phyloP scores from a whole-genome alignment of 2,113 vertebrate genomes.

The Plecturocebus donacophilus region DNA sequence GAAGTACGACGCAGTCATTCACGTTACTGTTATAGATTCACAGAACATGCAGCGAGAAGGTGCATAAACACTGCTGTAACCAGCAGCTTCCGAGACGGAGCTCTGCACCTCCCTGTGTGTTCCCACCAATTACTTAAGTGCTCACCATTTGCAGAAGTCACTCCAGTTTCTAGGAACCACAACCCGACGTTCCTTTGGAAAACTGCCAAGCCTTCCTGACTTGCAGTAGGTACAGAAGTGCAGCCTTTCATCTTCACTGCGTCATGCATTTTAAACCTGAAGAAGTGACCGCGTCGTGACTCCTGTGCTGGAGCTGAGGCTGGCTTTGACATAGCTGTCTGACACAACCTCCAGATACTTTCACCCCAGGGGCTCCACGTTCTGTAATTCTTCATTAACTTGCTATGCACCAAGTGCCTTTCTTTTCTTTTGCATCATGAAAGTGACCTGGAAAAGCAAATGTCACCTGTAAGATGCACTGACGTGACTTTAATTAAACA shows the following conservation, averaged over 20 bases:
- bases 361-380: background rate
- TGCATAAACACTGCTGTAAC: background rate
- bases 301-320: background rate
- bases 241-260: background rate
- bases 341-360: background rate
- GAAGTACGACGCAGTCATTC: fast-evolving
- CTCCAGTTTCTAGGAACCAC: slow-evolving; percentile 93
- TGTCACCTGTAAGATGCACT: background rate
- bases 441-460: background rate
- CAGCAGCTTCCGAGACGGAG: background rate
- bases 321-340: background rate
- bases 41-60: background rate
- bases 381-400: background rate
- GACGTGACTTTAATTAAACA: background rate
- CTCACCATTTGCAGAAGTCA: slow-evolving; percentile 80
- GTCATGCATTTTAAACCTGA: background rate
- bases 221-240: background rate
- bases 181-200: slow-evolving; percentile 86
- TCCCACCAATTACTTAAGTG: slow-evolving; percentile 52
- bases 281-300: background rate
- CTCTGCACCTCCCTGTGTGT: background rate
- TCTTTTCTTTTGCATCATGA: background rate
- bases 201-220: slow-evolving; percentile 53
- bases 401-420: fast-evolving
- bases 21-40: fast-evolving